Percentiles rank a stretch among this genome's conserved stretches.
Evolutionary conservation across 2,888 invertebrate genomes (phyloP).

Genomic region (Lasioglossum figueresi): DNA sequence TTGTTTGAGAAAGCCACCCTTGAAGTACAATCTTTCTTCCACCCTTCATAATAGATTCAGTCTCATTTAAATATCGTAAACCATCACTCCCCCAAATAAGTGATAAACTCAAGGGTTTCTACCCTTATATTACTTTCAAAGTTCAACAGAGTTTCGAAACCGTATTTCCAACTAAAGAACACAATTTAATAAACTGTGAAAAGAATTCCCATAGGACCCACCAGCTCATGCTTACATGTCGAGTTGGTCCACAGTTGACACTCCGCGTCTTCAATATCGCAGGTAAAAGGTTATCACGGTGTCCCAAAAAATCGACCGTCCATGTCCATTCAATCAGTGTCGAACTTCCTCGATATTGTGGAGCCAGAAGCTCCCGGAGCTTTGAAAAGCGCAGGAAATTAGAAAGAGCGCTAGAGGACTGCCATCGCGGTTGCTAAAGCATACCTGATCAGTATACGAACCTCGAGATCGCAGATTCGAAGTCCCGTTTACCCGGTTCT

Average conservation of each 20-base stretch:
- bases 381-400: conserved; percentile 3
- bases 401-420: neutral
- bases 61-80: neutral
- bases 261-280: neutral
- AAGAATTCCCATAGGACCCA: neutral
- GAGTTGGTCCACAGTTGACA: neutral
- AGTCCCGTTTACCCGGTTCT: neutral
- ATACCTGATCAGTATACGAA: neutral
- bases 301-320: neutral
- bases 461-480: neutral
- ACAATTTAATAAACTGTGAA: neutral
- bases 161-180: neutral
- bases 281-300: neutral
- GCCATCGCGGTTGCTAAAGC: neutral
- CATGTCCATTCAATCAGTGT: neutral
- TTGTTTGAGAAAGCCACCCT: neutral
- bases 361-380: neutral
- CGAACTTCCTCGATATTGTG: neutral
- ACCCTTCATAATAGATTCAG: neutral
- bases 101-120: neutral
- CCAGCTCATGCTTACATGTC: too few relatives aligned
- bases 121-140: neutral
- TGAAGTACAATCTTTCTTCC: neutral
- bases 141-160: neutral
- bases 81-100: neutral